Conservation (phyloP, 2,888 invertebrate species). For the Crematogaster levior region DNA sequence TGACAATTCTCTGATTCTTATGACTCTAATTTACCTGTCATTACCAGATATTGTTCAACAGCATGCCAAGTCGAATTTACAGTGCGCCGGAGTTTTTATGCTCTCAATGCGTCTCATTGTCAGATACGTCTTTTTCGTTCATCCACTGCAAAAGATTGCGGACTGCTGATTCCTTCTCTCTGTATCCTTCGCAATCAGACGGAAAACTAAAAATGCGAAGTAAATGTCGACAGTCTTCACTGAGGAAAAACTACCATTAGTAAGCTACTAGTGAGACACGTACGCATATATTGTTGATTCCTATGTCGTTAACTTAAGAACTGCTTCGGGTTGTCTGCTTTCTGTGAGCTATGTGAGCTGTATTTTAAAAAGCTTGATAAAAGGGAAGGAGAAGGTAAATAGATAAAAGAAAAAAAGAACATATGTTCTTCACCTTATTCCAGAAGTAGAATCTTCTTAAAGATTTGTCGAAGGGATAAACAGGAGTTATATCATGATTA, state of each 20-base stretch:
- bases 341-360: neutral
- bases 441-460: neutral
- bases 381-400: slow-evolving; percentile 10
- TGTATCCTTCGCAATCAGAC: neutral
- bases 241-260: neutral
- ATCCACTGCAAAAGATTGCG: neutral
- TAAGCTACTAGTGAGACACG: neutral
- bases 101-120: too few relatives aligned
- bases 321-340: neutral
- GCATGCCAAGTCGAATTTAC: neutral
- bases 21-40: neutral
- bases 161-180: neutral
- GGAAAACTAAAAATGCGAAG: slow-evolving; percentile 5
- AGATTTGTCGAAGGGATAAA: neutral
- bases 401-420: neutral
- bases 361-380: neutral
- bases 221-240: neutral
- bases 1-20: neutral
- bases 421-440: neutral
- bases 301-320: slow-evolving; percentile 2
- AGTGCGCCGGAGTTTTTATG: neutral
- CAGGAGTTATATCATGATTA: neutral
- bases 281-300: neutral
- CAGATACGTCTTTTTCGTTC: neutral
- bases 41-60: neutral